Evolutionary conservation across 2,888 invertebrate genomes (phyloP), one percentile per base, ranked within the genome.

Genomic region (Trisateles emortualis): DNA sequence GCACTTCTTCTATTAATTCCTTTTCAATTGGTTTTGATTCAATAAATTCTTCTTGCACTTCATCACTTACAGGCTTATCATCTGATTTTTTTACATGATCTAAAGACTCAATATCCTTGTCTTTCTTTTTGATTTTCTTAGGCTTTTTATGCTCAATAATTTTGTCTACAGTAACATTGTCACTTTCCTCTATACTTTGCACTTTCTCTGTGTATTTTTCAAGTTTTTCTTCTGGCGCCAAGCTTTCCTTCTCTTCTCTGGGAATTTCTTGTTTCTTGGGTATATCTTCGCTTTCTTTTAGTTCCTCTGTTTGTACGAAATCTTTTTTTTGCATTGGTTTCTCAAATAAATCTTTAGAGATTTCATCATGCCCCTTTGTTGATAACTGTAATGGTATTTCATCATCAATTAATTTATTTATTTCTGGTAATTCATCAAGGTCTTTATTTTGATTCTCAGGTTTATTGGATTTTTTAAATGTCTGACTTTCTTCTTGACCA

Each of bases 381-480:
- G 8, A 1, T 6, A 8, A 6, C 8, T 3, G 3, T 1, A 26
- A 26, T 8, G 26, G 26, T 26, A 8, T 26, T 26, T 26, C 8
- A 26, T 26, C 26, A 26, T 6, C 6, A 6, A 8, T 8, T 6
- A 8, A 8, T 26, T 26, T 8, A 22, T 44, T 17, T 26, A 3
- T n/a, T 32, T 8, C n/a, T 17, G 32, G 10, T 3, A 8, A 9
- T 33, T 32, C 26, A 2, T 35, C 41, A 17, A n/a, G 5, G 3
- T n/a, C 2, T 19, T 8, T 30, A 9, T 59, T 41, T 5, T 38
- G 32, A 19, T 32, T 36, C 19, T 51, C 16, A 16, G 16, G 9
- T 13, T 43, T 6, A 33, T 40, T 35, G 9, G 30, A 24, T 32
- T 42, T 17, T 29, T 39, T 5, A 39, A 14, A 16, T 53, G 67